Evolutionary conservation across 2,888 invertebrate species (phyloP).

Genomic region (Leptinotarsa rubiginosa): DNA sequence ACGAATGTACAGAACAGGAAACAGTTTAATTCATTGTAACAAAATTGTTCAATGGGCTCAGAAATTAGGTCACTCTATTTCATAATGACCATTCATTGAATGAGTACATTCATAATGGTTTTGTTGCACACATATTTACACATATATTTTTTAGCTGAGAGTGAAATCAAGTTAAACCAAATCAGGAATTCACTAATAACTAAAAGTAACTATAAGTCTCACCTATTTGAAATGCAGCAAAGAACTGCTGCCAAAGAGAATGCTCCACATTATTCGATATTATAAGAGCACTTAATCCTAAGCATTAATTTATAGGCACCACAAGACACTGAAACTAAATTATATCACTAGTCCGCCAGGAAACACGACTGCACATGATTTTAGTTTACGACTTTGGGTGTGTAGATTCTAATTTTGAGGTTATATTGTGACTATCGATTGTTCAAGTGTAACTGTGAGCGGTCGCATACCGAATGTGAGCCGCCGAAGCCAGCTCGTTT

Average conservation of each 20-base stretch:
- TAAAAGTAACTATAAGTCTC: conserved; percentile 19
- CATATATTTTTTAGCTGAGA: too few relatives aligned
- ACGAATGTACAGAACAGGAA: conserved; percentile 7
- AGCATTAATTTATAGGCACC: conserved; percentile 31
- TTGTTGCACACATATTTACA: too few relatives aligned
- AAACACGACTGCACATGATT: conserved; percentile 41
- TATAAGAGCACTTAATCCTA: conserved; percentile 45
- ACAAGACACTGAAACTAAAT: conserved; percentile 39
- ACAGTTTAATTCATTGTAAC: conserved; percentile 9
- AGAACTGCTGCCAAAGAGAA: conserved; percentile 34
- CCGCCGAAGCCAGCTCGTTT: conserved; percentile 35
- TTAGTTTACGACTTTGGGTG: conserved; percentile 29
- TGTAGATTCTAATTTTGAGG: conserved; percentile 41
- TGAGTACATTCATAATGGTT: neutral
- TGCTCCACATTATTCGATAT: conserved; percentile 37
- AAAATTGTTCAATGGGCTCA: conserved; percentile 4
- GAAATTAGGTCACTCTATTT: conserved; percentile 27
- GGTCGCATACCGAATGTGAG: conserved; percentile 46
- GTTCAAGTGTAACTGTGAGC: conserved; percentile 29
- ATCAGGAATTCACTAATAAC: too few relatives aligned
- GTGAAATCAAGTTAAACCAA: too few relatives aligned
- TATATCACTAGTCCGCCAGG: conserved; percentile 47
- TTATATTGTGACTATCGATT: conserved; percentile 49
- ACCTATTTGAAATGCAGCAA: conserved; percentile 42
- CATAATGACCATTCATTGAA: conserved; percentile 19